Conservation (phyloP, 2,113 vertebrate species). For the Pomatostomus ruficeps region DNA sequence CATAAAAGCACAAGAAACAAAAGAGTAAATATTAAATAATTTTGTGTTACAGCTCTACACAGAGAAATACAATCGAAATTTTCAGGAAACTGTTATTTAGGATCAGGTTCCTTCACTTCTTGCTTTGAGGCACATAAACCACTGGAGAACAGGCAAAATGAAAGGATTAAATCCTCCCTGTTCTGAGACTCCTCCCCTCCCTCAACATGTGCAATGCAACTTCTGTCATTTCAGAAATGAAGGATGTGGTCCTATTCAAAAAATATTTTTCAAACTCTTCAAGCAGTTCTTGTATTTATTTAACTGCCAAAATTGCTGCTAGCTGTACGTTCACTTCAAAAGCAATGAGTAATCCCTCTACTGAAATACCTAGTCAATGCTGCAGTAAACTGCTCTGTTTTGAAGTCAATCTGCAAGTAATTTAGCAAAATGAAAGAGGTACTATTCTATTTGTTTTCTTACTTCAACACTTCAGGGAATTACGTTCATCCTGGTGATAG, state of each 20-base stretch:
- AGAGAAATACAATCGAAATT: background rate
- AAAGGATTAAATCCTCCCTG: background rate
- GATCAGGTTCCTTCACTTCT: background rate
- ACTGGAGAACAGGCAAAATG: background rate
- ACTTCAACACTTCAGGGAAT: background rate
- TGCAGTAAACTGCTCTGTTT: background rate
- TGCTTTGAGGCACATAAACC: background rate
- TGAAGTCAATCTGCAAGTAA: background rate
- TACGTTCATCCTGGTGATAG: background rate
- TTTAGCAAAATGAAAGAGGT: background rate
- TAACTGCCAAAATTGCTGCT: background rate
- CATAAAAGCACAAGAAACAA: background rate
- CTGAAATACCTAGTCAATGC: background rate
- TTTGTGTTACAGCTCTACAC: background rate
- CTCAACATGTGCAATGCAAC: background rate
- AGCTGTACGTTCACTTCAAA: background rate
- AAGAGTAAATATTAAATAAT: background rate
- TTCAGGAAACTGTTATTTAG: background rate
- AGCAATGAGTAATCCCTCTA: background rate
- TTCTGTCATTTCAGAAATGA: background rate
- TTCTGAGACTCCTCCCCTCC: background rate
- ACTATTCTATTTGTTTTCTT: background rate
- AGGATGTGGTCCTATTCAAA: background rate
- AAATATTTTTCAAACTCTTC: background rate
- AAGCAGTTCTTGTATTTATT: background rate